Evolutionary conservation across 2,888 invertebrate genomes (phyloP), one percentile per base, ranked within the genome.

Genomic region (Myopa tessellatipennis): DNA sequence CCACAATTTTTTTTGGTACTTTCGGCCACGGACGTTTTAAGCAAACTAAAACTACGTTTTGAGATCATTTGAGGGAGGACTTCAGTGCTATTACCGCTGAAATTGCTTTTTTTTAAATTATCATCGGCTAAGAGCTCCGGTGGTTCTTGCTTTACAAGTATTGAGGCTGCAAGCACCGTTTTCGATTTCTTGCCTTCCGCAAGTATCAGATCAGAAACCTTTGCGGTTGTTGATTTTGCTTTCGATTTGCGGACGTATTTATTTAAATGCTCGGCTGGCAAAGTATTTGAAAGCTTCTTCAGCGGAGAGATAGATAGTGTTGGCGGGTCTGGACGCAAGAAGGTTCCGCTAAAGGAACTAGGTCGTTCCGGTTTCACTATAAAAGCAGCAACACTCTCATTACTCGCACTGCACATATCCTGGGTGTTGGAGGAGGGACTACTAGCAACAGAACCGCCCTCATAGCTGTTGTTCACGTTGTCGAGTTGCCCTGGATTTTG

Each of bases 401-500:
- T 50, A 14, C 63, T 61, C 16, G 16, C 58, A 50, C 7, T 60
- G 14, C 10, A 26, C 10, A 36, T 40, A 4, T 36, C 26, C 26
- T 38, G 14, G n/a, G 52, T 12, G 12, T 10, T 45, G 14, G 36
- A 8, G 14, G 36, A 8, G 45, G 60, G 36, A 7, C 10, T 16
- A 12, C 45, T 55, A 4, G 5, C 40, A 8, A 34, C 26, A 16
- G 65, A 34, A 60, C 34, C 50, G 8, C 60, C 70, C 38, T 55
- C 73, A 1, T 82, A 82, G 10, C 52, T 55, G 73, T 82, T 82
- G 8, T 82, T 83, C 4, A 83, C 77, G 26, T 84, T 72, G 65
- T 84, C 83, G 5, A 86, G 77, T 36, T 88, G 87, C 1, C 85
- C 83, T 61, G 83, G 85, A 78, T 84, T 87, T 61, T 87, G 88